Base-by-base conservation (phyloP, 2,888 invertebrate species). In the Oscheius sp. region DNA sequence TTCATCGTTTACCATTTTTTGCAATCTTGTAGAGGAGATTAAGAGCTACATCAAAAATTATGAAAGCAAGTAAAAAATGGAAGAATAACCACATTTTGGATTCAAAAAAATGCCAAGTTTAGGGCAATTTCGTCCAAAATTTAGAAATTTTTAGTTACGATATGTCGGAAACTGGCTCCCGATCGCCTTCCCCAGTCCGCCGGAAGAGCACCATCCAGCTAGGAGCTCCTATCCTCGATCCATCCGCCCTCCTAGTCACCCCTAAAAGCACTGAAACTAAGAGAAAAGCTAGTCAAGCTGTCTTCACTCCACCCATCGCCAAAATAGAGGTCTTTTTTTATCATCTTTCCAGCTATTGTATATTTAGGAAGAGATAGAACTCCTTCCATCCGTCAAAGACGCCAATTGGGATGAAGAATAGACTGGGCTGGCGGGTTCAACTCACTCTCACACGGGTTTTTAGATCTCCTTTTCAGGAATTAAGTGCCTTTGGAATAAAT, bases 191-290 rank as follows among this genome's bases (percentile, higher is more conserved):
- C 8, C 68, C 68, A 1, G 50, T 61, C 17, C 3, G 67, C 10
- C 27, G 61, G 31, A 64, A 64, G 20, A 61, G 61, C 29, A 61
- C 61, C n/a, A 39, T 39, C 39, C 65, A 53, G 48, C 69, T 33
- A 25, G 15, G 71, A 48, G 70, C 65, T 4, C 74, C 73, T 4
- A 77, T 77, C 20, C 61, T 71, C n/a, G 77, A 77, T 45, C 77
- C 77, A 15, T 55, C 73, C 0, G 77, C 77, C 8, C 73, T 77
- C 69, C 55, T 77, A 1, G 73, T 77, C 6, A 72, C 72, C 0
- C 64, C 74, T 52, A 55, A 61, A 45, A 25, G 20, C 12, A 33
- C 17, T 45, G 45, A 61, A 5, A 10, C 20, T 5, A 55, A 55
- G 34, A 42, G 61, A 29, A 61, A 61, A 27, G 15, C 2, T 1